phyloP scores from a whole-genome alignment of 2,113 vertebrate species.

The Halcyon senegalensis region DNA sequence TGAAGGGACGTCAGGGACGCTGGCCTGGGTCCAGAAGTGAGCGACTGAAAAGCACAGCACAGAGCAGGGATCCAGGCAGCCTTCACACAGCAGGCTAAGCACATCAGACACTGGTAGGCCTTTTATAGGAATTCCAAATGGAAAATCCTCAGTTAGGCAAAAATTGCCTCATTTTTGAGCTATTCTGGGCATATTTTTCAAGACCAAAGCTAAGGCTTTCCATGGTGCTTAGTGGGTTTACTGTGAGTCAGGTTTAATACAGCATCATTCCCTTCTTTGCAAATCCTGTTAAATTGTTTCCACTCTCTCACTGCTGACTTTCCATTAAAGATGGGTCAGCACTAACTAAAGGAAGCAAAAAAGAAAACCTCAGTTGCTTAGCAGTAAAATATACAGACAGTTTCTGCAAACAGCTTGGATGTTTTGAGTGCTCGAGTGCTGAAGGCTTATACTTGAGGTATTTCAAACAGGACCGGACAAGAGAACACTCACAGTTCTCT shows the following conservation, averaged over 20 bases:
- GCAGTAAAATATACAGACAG: background rate
- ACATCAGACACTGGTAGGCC: background rate
- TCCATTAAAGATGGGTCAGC: background rate
- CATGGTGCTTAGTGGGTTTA: background rate
- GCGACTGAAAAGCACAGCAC: background rate
- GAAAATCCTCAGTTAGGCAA: background rate
- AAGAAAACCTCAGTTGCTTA: background rate
- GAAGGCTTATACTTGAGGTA: background rate
- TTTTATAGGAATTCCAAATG: background rate
- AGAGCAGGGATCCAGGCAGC: background rate
- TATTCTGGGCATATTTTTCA: background rate
- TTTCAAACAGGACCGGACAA: background rate
- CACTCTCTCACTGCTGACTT: background rate
- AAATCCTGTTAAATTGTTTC: conserved; percentile 1
- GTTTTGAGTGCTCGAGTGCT: background rate
- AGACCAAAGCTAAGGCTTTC: background rate
- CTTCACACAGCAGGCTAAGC: background rate
- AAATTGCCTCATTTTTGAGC: background rate
- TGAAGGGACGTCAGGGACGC: background rate
- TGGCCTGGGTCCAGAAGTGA: background rate
- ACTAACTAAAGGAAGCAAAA: background rate
- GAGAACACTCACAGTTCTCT: background rate
- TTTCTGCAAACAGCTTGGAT: background rate
- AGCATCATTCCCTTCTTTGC: background rate
- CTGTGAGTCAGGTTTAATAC: background rate